Base-by-base conservation (phyloP, 1,140 invertebrate genomes). In the Nasonia longicornis region DNA sequence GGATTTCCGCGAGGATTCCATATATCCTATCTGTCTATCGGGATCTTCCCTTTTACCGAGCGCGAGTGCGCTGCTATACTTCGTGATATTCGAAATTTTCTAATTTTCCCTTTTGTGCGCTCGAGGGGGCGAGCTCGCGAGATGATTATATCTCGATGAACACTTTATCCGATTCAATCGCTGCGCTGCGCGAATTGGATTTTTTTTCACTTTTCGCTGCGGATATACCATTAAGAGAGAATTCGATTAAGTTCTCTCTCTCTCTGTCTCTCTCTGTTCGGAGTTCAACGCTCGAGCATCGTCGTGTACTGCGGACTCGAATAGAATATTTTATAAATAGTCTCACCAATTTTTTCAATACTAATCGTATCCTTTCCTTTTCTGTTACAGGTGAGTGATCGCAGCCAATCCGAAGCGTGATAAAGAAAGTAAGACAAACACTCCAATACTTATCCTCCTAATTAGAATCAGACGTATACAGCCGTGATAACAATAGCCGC, bases 331-430 rank as follows among this genome's bases (percentile, higher is more conserved):
- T 58, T 26, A 42, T 72, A 67, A 2, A 67, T 11, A 67, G 10
- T 11, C 35, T 22, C 8, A 1, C 26, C 0, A 16, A 73, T 4
- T 20, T 11, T 42, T 42, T 8, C 38, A 48, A 26, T 63, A 75
- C 10, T 69, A 11, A 63, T 52, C 2, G 4, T 63, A 4, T 66
- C 3, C 74, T 35, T 0, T 75, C 45, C 52, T 73, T 26, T 48
- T 69, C 12, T 80, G 79, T 80, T 80, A 48, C 72, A 80, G 79
- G 79, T 80, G 72, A 80, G 79, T 58, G 66, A 67, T 67, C 10
- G 48, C 29, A 20, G 29, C 1, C 16, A 31, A 67, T 67, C 31
- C 66, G 26, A 7, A 58, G 20, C 20, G 16, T 0, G 16, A n/a
- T n/a, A 58, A 58, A 14, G 4, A 58, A 58, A 16, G 10, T 12